Conservation (phyloP, 2,113 vertebrate species). For the Octodon degus region DNA sequence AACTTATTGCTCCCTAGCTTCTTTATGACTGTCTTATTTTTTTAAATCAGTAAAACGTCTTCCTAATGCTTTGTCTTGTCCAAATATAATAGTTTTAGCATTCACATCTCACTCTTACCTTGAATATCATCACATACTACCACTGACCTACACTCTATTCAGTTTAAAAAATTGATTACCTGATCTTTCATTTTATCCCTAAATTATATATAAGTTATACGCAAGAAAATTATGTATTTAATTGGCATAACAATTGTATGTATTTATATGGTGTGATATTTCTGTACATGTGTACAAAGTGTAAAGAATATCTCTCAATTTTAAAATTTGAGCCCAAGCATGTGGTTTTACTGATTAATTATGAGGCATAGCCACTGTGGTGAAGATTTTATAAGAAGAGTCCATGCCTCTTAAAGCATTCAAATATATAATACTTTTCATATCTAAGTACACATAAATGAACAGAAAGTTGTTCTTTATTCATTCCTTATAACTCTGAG, state of each 20-base stretch:
- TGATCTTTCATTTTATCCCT: neutral
- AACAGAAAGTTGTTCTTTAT: constrained; percentile 1
- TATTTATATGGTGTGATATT: neutral
- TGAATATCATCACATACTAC: neutral
- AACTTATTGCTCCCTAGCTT: neutral
- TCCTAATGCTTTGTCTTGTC: neutral
- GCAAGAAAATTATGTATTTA: neutral
- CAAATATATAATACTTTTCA: neutral
- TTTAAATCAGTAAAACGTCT: neutral
- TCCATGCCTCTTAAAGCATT: neutral
- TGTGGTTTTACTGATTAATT: neutral
- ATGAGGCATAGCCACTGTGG: neutral
- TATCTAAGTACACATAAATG: constrained; percentile 1
- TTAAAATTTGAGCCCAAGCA: neutral
- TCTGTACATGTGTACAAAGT: neutral
- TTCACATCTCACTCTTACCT: neutral
- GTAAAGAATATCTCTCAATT: neutral
- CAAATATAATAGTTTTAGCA: neutral
- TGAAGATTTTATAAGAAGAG: neutral
- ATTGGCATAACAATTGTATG: neutral
- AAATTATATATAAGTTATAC: neutral
- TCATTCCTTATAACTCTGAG: neutral
- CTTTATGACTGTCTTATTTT: neutral
- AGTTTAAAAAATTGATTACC: neutral
- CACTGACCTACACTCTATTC: neutral